These are phyloP conservation scores for Liparis tanakae DNA, from an alignment of 2,797 vertebrate species.

Conservation along the genomic window DNA sequence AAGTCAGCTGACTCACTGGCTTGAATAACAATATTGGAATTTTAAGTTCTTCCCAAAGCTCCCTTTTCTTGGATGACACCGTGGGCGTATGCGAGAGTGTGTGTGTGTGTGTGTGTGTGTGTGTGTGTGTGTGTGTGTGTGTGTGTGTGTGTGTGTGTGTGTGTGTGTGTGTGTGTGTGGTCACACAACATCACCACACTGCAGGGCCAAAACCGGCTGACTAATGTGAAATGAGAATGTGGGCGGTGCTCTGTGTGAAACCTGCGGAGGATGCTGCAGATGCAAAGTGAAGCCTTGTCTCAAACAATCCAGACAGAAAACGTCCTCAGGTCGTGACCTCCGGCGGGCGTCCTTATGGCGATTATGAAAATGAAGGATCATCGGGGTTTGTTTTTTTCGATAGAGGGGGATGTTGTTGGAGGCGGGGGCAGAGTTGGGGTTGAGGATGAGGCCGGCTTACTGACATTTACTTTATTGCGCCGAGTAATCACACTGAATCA, in stretches of 20 bases:
- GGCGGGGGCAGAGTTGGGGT: neutral
- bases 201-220: constrained; percentile 54
- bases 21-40: constrained; percentile 53
- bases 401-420: neutral
- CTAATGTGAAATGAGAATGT: constrained; percentile 56
- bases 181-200: constrained; percentile 56
- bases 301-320: constrained; percentile 26
- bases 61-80: constrained; percentile 39
- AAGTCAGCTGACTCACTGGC: constrained; percentile 42
- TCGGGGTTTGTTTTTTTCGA: neutral
- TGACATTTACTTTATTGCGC: constrained; percentile 46
- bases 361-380: constrained; percentile 31
- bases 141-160: constrained; percentile 33
- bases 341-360: neutral
- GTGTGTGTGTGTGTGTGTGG: constrained; percentile 33
- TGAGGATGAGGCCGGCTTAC: constrained; percentile 19
- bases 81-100: neutral
- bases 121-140: constrained; percentile 42
- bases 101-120: constrained; percentile 35
- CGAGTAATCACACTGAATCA: constrained; percentile 71
- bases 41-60: constrained; percentile 46
- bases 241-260: constrained; percentile 52
- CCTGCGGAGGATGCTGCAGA: constrained; percentile 48
- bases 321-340: constrained; percentile 9
- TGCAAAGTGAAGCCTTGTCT: constrained; percentile 22